A percentile compares a stretch with the other conserved stretches of the same genome.
Conservation (phyloP, 2,797 vertebrate genomes). For the Dromococcyx pavoninus region DNA sequence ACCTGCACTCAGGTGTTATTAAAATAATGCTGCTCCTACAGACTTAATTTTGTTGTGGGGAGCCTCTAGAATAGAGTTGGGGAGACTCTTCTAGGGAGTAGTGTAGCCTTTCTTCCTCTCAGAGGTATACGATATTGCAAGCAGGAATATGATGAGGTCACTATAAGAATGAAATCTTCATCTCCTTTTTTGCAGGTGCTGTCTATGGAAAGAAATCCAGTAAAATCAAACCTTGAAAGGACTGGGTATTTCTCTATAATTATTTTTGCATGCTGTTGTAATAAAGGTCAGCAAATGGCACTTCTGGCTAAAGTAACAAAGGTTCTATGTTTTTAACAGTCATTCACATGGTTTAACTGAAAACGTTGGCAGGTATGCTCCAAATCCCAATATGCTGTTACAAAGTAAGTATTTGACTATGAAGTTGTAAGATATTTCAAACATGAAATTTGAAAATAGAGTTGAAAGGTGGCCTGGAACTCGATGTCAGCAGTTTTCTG, state of each 20-base stretch:
- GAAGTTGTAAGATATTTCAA: neutral
- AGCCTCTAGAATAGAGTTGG: neutral
- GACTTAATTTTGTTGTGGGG: neutral
- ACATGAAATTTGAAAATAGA: neutral
- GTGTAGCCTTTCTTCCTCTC: neutral
- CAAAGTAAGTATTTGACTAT: neutral
- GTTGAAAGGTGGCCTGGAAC: neutral
- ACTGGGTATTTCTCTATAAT: neutral
- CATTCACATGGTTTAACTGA: neutral
- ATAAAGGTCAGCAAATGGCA: conserved; percentile 19
- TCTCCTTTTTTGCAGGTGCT: neutral
- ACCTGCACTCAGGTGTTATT: neutral
- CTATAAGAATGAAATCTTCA: neutral
- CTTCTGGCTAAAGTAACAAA: conserved; percentile 52
- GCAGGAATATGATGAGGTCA: neutral
- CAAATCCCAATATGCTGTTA: neutral
- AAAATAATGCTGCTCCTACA: neutral
- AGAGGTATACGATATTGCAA: neutral
- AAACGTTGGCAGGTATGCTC: neutral
- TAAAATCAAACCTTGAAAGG: neutral
- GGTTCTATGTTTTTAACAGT: neutral
- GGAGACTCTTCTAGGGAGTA: neutral
- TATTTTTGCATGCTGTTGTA: neutral
- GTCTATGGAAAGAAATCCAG: neutral
- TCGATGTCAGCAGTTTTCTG: neutral